Conservation (phyloP, 2,888 invertebrate genomes). For the Parnassius smintheus region DNA sequence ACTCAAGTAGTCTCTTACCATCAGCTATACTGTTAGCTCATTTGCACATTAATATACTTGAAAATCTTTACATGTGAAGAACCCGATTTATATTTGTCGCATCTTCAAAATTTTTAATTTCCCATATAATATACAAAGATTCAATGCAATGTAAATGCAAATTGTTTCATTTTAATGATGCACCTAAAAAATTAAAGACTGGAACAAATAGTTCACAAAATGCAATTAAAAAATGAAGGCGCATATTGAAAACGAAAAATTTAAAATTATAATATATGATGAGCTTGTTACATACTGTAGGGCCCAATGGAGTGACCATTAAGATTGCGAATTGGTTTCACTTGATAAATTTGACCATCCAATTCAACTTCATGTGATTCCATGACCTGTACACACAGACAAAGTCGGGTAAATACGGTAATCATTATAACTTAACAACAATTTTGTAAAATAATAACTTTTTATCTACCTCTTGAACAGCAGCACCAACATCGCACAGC, state of each 20-base stretch:
- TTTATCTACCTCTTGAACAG: conserved; percentile 91
- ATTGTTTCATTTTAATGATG: no score
- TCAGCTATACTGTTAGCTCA: no score
- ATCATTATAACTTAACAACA: background rate
- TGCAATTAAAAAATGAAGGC: background rate
- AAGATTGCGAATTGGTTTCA: conserved; percentile 98
- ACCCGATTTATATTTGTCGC: no score
- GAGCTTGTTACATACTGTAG: conserved; percentile 87
- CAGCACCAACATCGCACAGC: conserved; percentile 97
- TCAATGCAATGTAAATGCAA: no score
- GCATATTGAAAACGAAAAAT: background rate
- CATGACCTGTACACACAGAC: conserved; percentile 86
- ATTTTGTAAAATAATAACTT: background rate
- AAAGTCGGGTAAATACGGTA: background rate
- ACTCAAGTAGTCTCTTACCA: no score
- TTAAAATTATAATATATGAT: background rate
- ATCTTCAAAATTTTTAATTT: no score
- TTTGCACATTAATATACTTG: no score
- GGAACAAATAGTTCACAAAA: background rate
- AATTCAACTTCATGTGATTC: conserved; percentile 99
- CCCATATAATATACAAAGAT: no score
- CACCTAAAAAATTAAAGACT: no score
- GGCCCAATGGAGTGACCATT: conserved; percentile 99
- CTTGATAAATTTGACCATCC: conserved; percentile 96
- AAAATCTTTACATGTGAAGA: no score